phyloP scores from a whole-genome alignment of 2,113 vertebrate genomes.

The Myotis brandtii region DNA sequence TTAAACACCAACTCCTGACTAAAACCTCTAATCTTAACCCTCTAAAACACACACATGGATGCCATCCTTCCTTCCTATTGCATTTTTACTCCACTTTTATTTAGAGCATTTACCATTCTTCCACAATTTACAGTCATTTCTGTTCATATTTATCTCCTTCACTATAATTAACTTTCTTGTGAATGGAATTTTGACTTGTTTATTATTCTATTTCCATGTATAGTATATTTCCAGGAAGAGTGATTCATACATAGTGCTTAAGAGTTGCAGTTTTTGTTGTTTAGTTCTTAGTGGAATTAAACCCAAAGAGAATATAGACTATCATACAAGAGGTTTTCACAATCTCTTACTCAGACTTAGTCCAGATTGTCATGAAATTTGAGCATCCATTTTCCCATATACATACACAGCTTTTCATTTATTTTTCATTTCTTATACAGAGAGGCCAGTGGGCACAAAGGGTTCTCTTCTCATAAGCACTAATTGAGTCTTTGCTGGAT shows the following conservation, averaged over 20 bases:
- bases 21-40: background rate
- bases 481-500: background rate
- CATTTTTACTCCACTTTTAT: background rate
- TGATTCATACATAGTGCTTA: background rate
- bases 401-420: background rate
- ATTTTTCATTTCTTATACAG: background rate
- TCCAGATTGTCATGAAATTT: background rate
- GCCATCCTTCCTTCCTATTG: background rate
- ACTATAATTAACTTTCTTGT: background rate
- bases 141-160: background rate
- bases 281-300: constrained; percentile 21
- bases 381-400: background rate
- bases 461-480: background rate
- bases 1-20: background rate
- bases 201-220: background rate
- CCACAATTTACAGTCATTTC: background rate
- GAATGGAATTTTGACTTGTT: background rate
- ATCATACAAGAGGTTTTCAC: background rate
- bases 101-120: background rate
- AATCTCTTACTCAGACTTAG: background rate
- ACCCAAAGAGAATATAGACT: background rate
- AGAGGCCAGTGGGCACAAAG: background rate
- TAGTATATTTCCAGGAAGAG: background rate
- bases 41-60: background rate
- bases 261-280: background rate